These are phyloP conservation scores for human DNA, from an alignment of 2,113 vertebrate genomes.

Conservation along the genomic window GRCh38 chr4:14200001-14200500, in stretches of 20 bases:
- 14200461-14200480: not conserved
- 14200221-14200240: not conserved
- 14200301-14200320: not conserved
- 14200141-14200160: not conserved
- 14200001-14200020: not conserved
- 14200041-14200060: not conserved
- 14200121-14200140: not conserved
- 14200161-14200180: not conserved
- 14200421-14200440: not conserved
- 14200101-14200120: not conserved
- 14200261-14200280: not conserved
- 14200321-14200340: not conserved
- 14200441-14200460: not conserved
- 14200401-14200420: not conserved
- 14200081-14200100: not conserved
- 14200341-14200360: not conserved
- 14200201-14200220: not conserved
- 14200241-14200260: not conserved
- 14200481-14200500: not conserved
- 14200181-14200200: not conserved
- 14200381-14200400: not conserved
- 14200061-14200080: not conserved
- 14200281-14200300: not conserved
- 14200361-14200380: not conserved
- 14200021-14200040: not conserved